These are phyloP conservation scores for Stigmatopora nigra DNA, from an alignment of 2,113 vertebrate species.

Conservation along the genomic window DNA sequence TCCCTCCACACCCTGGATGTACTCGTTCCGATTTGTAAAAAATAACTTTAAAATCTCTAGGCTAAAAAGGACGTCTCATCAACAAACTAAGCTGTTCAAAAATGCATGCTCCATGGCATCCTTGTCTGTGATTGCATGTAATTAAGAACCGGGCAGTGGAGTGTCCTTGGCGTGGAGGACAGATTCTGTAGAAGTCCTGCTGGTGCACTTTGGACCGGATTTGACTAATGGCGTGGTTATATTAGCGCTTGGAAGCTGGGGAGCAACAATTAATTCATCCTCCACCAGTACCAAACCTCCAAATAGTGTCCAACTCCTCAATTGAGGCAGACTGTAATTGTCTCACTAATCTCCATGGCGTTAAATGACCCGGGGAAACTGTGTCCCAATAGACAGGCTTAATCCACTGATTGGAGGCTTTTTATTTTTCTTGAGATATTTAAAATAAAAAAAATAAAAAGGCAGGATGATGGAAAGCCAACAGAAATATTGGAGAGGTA, in stretches of 20 bases:
- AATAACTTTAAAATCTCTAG: constrained; percentile 45
- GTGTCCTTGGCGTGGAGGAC: constrained; percentile 58
- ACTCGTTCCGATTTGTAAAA: constrained; percentile 35
- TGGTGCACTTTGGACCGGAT: constrained; percentile 35
- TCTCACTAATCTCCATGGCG: constrained; percentile 60
- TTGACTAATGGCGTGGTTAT: constrained; percentile 47
- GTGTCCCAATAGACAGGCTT: constrained; percentile 50
- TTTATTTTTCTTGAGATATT: constrained; percentile 60
- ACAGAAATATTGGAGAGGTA: constrained; percentile 70
- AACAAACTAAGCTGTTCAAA: constrained; percentile 46
- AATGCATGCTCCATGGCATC: constrained; percentile 45
- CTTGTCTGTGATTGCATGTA: constrained; percentile 55
- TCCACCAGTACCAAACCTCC: constrained; percentile 32
- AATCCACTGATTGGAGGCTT: constrained; percentile 52
- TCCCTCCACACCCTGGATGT: constrained; percentile 15
- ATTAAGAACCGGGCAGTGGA: constrained; percentile 48
- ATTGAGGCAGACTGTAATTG: constrained; percentile 66
- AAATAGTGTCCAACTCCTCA: constrained; percentile 47
- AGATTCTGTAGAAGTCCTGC: constrained; percentile 38
- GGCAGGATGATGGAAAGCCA: constrained; percentile 48
- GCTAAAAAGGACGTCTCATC: constrained; percentile 53
- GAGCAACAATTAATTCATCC: constrained; percentile 32
- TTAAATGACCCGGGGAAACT: constrained; percentile 63
- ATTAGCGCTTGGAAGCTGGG: constrained; percentile 33
- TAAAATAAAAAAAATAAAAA: constrained; percentile 46